Evolutionary conservation across 2,888 invertebrate species (phyloP), one percentile per base, ranked within the genome.

Genomic region (Limnephilus auricula): DNA sequence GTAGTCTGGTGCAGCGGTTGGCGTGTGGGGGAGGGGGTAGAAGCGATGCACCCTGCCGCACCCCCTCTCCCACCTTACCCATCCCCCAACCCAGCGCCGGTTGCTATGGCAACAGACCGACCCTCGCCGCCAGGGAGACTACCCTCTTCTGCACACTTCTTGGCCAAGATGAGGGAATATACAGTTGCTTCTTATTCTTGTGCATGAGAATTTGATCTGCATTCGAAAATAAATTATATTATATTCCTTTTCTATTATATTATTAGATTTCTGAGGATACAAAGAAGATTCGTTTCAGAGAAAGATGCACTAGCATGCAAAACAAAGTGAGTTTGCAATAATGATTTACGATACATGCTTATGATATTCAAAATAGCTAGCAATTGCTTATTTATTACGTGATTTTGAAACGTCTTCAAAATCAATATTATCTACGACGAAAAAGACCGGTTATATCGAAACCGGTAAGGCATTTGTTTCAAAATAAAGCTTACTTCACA

Each of bases 51-150:
- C 94, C 92, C 92, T 89, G 89, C 91, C 89, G 2, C 45, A n/a
- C 50, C 91, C 92, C 93, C n/a, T n/a, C n/a, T n/a, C n/a, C 0
- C 40, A 0, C 92, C 93, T 93, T 93, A 92, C 93, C 93, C 92
- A 92, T 91, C 93, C 92, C 89, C 50, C 84, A 18, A 18, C 90
- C 45, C 84, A 79, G 90, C 94, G 93, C 93, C 93, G 94, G 94
- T 95, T 94, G 93, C 94, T 94, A 95, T 94, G 95, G 94, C 95
- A 94, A 95, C 95, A 94, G 95, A 94, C 95, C 93, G 93, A 92
- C 92, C 93, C 93, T 92, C 92, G 89, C 86, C 85, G 91, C 82
- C 89, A 83, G 90, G 89, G 90, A 89, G 79, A 34, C 90, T 79
- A 80, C 90, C 90, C 91, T 91, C 86, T 91, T 88, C 80, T 90